Base-by-base conservation (phyloP, 1,140 invertebrate genomes). In the Lysiphlebus fabarum region DNA sequence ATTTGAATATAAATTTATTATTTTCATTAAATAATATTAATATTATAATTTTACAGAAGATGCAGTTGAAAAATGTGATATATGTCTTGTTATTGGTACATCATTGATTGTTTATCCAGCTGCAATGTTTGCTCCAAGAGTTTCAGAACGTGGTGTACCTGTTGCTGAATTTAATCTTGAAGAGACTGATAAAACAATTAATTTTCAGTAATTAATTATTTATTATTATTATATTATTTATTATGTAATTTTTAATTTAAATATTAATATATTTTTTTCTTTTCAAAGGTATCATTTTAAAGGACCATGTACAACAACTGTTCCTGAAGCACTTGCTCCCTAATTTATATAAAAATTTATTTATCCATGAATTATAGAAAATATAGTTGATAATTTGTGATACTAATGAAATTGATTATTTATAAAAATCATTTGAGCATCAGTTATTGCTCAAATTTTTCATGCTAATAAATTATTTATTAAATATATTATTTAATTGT, bases 121-220 rank as follows among this genome's bases (percentile, higher is more conserved):
- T n/a, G 91, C 92, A n/a, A 90, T 91, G 87, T 95, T 92, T 83
- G 92, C 91, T 6, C 91, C 91, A 0, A 76, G 83, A 67, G 88
- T 92, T 1, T 90, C 91, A 14, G 75, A 79, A 12, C 80, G 90
- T 63, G 90, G 90, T 7, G 83, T 92, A 17, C 85, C 90, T 33
- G 92, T 95, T 7, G 92, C 91, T 2, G 93, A 96, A 79, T 95
- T 96, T 70, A 96, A 96, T 70, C 78, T 95, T 59, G 91, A 94
- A 80, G 70, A 82, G 7, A 93, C 92, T 36, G 84, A 87, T 33
- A 86, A 84, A 14, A 91, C 90, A 6, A 67, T 81, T 26, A 72
- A 83, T 51, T 90, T 92, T 72, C 82, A 85, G 83, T 91, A 81
- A 82, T 26, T 45, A 59, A 42, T 53, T 53, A 14, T 36, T 51